Evolutionary conservation across 2,113 vertebrate genomes (phyloP).

Genomic region (Hemibagrus wyckioides): DNA sequence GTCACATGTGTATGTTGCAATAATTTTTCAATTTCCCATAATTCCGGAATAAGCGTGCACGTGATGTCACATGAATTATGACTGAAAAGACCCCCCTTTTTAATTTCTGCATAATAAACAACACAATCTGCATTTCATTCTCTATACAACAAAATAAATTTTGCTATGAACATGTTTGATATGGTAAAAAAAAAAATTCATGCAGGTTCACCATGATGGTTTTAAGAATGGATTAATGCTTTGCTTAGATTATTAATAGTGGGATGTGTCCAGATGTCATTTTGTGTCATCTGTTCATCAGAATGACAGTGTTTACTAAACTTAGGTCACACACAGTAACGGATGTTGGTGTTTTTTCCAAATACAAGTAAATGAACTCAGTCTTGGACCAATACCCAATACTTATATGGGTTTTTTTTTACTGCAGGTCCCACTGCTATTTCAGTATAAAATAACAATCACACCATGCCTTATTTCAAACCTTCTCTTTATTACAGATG

Average conservation of each 20-base stretch:
- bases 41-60: no score
- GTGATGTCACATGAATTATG: background rate
- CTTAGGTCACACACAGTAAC: no score
- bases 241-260: background rate
- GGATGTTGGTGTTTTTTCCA: no score
- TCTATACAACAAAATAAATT: background rate
- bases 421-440: background rate
- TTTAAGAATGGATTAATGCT: background rate
- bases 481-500: background rate
- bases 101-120: background rate
- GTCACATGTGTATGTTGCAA: no score
- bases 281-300: background rate
- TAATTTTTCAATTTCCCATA: no score
- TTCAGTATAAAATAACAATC: background rate
- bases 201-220: background rate
- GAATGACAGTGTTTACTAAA: background rate
- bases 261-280: background rate
- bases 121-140: background rate
- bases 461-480: background rate
- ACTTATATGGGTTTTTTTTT: background rate
- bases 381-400: background rate
- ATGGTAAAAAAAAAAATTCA: background rate
- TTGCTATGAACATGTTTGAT: background rate
- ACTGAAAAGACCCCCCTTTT: background rate
- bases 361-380: background rate